phyloP scores from a whole-genome alignment of 2,797 vertebrate species.

The Pipistrellus kuhlii region DNA sequence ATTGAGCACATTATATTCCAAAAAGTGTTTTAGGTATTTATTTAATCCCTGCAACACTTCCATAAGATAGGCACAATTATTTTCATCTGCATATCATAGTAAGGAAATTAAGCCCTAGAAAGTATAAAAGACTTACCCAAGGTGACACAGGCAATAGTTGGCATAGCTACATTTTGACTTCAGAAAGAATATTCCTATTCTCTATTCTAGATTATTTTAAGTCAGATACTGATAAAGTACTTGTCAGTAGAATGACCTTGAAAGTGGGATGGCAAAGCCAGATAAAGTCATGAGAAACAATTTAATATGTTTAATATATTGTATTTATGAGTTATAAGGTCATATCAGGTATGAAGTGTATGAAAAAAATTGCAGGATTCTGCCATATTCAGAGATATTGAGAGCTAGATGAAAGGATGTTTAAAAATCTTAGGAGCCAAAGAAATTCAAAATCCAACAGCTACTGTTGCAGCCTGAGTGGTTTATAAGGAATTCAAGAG shows the following conservation, averaged over 20 bases:
- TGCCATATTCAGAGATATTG: conserved; percentile 56
- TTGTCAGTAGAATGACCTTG: conserved; percentile 57
- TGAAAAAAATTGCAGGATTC: conserved; percentile 43
- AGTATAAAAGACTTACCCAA: conserved; percentile 23
- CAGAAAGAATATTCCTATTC: background rate
- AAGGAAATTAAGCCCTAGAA: conserved; percentile 36
- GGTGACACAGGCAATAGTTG: background rate
- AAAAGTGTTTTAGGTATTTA: background rate
- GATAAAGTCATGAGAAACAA: conserved; percentile 42
- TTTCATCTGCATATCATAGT: background rate
- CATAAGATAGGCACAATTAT: background rate
- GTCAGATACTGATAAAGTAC: conserved; percentile 8
- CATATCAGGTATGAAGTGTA: background rate
- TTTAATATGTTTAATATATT: conserved; percentile 66
- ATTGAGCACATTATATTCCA: background rate
- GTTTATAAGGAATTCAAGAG: background rate
- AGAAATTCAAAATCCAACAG: conserved; percentile 45
- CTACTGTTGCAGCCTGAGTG: background rate
- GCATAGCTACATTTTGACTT: background rate
- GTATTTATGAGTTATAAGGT: conserved; percentile 59
- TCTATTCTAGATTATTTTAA: background rate
- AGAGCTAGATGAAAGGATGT: conserved; percentile 28
- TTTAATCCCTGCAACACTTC: background rate
- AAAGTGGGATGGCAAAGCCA: conserved; percentile 18
- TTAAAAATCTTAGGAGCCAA: conserved; percentile 51